Conservation (phyloP, 2,113 vertebrate genomes). For the Equus quagga region DNA sequence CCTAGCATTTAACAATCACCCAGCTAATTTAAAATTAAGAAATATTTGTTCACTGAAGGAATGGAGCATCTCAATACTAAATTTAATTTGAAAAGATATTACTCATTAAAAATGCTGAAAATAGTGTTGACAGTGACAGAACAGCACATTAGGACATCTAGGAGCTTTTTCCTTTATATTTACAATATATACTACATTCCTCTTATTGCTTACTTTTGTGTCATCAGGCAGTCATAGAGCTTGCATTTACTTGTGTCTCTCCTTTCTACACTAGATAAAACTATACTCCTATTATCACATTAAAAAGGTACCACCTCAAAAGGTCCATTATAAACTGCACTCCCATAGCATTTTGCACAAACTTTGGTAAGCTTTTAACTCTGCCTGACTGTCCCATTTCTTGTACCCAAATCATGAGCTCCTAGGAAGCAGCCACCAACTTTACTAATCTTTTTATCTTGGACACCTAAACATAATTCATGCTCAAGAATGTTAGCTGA, state of each 20-base stretch:
- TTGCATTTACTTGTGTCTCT: neutral
- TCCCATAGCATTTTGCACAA: neutral
- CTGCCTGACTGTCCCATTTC: neutral
- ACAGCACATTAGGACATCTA: neutral
- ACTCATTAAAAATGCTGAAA: neutral
- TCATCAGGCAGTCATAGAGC: neutral
- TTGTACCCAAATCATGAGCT: slow-evolving; percentile 27
- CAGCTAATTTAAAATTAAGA: neutral
- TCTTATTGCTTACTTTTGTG: neutral
- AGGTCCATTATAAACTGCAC: neutral
- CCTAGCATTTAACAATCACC: neutral
- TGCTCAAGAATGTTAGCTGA: slow-evolving; percentile 31
- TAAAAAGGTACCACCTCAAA: neutral
- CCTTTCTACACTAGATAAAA: neutral
- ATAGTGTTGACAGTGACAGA: neutral
- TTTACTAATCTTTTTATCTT: slow-evolving; percentile 36
- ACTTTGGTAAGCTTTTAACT: neutral
- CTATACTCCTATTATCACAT: neutral
- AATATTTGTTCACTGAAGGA: slow-evolving; percentile 24
- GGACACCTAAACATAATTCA: slow-evolving; percentile 41
- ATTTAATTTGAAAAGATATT: slow-evolving; percentile 8
- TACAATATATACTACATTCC: neutral
- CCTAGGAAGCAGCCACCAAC: neutral
- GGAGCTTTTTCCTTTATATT: neutral
- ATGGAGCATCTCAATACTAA: neutral